Base-by-base conservation (phyloP, 2,888 invertebrate genomes). In the Drosophila formosana region DNA sequence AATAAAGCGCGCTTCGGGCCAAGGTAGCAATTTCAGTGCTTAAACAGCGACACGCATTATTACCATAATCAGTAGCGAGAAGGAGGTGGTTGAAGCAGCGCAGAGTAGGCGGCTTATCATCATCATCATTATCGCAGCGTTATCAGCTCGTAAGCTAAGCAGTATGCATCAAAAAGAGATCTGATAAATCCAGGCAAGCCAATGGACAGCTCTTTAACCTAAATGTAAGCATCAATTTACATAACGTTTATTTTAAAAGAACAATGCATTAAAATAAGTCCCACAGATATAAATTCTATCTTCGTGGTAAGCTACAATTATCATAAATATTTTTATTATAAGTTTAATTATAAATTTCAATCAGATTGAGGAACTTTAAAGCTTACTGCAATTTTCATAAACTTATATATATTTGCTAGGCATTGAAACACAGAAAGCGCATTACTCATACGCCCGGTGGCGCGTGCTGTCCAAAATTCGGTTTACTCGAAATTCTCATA, bases 361-460 rank as follows among this genome's bases (percentile, higher is more conserved):
- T 18, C 18, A 18, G 1, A 18, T 18, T 18, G 1, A 18, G 18
- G 1, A 1, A 1, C 18, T 18, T 1, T 18, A 18, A 18, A 18
- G 18, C 18, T 2, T 1, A 18, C 18, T 18, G 18, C 18, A 18
- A 18, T 18, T 18, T 18, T 18, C 18, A 18, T 18, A 18, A 18
- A 18, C 1, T 18, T 45, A 9, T 9, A 37, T 34, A 64, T 60
- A 46, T 60, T 51, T 30, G 37, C 49, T 51, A 47, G 11, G 45
- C 23, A 52, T 62, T 34, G 51, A 67, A 71, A 74, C 83, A 72
- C 64, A 69, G 61, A 71, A 67, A 71, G 71, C 71, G 66, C 86
- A 84, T 88, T 86, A 84, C 88, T 84, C 86, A 88, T 84, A 86
- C 84, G 88, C 66, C 62, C 72, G 46, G 73, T 75, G 72, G 78